These are phyloP conservation scores for Pelodiscus sinensis DNA, from an alignment of 2,113 vertebrate species.

Conservation along the genomic window DNA sequence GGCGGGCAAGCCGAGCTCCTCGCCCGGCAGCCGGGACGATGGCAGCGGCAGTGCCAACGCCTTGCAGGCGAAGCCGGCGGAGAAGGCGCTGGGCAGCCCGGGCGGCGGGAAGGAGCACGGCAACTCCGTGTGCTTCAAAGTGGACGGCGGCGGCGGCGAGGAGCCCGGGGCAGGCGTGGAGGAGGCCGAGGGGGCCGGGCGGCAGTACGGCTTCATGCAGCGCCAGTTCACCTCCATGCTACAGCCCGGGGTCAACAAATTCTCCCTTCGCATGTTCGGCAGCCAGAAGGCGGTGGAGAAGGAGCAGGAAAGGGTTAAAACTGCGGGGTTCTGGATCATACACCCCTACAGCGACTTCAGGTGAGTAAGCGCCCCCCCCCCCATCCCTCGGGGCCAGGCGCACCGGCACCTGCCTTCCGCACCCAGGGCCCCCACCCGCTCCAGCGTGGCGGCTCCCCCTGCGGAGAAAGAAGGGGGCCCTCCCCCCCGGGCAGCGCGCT, in stretches of 20 bases:
- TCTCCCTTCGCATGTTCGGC: conserved; percentile 98
- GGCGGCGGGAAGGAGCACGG: conserved; percentile 86
- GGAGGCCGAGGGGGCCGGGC: conserved; percentile 86
- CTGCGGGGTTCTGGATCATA: conserved; percentile 99
- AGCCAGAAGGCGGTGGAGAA: conserved; percentile 99
- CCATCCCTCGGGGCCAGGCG: not conserved
- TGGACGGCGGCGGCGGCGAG: conserved; percentile 82
- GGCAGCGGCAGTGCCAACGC: conserved; percentile 61
- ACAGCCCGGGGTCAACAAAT: conserved; percentile 99
- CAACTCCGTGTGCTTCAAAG: conserved; percentile 95
- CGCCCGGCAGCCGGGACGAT: conserved; percentile 91
- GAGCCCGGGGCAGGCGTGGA: conserved; percentile 88
- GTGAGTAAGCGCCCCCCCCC: conserved; percentile 79
- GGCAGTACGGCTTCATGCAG: conserved; percentile 94
- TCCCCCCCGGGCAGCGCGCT: not conserved
- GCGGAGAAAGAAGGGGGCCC: not conserved
- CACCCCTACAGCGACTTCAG: conserved; percentile 99
- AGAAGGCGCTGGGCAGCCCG: conserved; percentile 58
- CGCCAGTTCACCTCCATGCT: conserved; percentile 97
- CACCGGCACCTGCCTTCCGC: too few relatives aligned
- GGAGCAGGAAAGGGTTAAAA: conserved; percentile 97
- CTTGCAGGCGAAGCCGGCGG: conserved; percentile 63
- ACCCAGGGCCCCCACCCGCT: not conserved
- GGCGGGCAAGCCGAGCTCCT: conserved; percentile 87
- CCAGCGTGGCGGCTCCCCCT: too few relatives aligned